phyloP scores from a whole-genome alignment of 2,888 invertebrate genomes.

The Empis stercorea region DNA sequence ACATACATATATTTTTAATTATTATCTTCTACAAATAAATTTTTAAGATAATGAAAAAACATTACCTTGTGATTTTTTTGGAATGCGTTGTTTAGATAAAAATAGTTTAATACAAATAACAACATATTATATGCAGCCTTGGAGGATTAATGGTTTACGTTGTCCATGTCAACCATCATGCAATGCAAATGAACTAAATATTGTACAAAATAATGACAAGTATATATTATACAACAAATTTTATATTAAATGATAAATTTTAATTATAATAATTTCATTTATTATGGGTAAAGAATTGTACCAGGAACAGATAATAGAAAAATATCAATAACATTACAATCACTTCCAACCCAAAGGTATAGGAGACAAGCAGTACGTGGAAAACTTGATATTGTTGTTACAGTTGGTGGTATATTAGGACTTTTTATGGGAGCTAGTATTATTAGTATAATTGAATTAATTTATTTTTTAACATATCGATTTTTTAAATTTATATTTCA shows the following conservation, averaged over 20 bases:
- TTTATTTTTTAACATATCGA: conserved; percentile 42
- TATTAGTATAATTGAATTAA: conserved; percentile 43
- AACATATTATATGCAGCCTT: conserved; percentile 1
- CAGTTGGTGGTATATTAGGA: conserved; percentile 45
- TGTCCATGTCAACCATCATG: conserved; percentile 60
- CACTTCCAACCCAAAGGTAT: conserved; percentile 35
- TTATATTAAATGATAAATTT: conserved; percentile 2
- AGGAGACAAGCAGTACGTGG: conserved; percentile 38
- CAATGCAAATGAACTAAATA: conserved; percentile 50
- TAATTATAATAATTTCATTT: too few species aligned
- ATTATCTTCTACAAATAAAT: not conserved
- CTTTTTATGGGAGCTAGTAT: conserved; percentile 48
- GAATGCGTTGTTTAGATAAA: conserved; percentile 47
- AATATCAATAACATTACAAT: conserved; percentile 17
- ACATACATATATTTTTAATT: too few species aligned
- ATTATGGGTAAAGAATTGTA: too few species aligned
- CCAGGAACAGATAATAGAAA: too few species aligned
- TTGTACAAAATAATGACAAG: conserved; percentile 23
- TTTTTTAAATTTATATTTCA: not conserved
- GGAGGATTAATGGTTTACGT: conserved; percentile 34
- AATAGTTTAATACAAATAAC: conserved; percentile 34
- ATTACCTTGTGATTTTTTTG: conserved; percentile 43
- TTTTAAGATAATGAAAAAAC: conserved; percentile 3
- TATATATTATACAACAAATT: conserved; percentile 9
- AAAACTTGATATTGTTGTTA: conserved; percentile 37